Conservation (phyloP, 2,113 vertebrate genomes). For the Erpornis zantholeuca region DNA sequence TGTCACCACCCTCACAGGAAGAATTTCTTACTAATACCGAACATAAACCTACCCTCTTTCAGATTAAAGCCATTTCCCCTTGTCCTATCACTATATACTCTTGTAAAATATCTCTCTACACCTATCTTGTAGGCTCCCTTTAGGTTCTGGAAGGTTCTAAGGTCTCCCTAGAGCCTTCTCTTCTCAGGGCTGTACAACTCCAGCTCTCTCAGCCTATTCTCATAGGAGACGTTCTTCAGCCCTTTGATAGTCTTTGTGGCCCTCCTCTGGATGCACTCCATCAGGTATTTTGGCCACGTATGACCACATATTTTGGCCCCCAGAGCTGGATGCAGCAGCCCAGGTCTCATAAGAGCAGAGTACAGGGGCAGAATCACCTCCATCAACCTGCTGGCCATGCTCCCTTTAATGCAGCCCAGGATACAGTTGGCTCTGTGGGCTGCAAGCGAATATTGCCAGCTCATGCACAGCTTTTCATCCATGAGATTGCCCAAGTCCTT, state of each 20-base stretch:
- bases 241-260: not conserved
- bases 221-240: not conserved
- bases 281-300: too few species aligned
- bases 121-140: not conserved
- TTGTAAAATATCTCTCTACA: not conserved
- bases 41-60: not conserved
- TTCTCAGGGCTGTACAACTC: not conserved
- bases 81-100: not conserved
- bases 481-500: not conserved
- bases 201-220: not conserved
- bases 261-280: not conserved
- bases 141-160: not conserved
- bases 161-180: not conserved
- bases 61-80: not conserved
- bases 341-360: not conserved
- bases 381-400: fast-evolving
- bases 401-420: too few species aligned
- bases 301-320: fast-evolving
- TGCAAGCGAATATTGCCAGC: fast-evolving
- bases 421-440: not conserved
- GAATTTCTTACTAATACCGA: not conserved
- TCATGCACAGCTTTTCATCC: not conserved
- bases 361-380: not conserved
- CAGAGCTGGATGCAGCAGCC: too few species aligned
- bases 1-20: not conserved